Percentiles rank a stretch among this genome's conserved stretches.
Conservation (phyloP, 1,140 invertebrate genomes). For the Drosophila sturtevanti region DNA sequence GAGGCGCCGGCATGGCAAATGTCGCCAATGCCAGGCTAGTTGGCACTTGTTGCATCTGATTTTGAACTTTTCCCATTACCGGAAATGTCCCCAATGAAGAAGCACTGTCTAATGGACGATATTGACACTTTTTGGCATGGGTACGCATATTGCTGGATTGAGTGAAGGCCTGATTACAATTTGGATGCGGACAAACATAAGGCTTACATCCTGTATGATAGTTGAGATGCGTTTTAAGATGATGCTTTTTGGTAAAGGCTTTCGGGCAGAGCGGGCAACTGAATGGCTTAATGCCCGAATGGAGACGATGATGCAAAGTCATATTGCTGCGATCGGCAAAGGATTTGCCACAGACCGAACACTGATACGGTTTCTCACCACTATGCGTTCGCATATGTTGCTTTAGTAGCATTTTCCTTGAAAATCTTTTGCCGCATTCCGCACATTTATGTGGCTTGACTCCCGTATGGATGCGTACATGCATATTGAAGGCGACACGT, state of each 20-base stretch:
- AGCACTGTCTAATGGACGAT: slow-evolving; percentile 62
- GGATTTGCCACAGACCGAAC: slow-evolving; percentile 80
- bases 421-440: slow-evolving; percentile 93
- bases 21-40: slow-evolving; percentile 36
- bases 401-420: slow-evolving; percentile 91
- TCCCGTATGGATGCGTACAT: slow-evolving; percentile 90
- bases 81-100: slow-evolving; percentile 22
- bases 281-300: slow-evolving; percentile 93
- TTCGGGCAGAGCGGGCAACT: slow-evolving; percentile 92
- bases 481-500: slow-evolving; percentile 92
- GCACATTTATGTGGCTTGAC: slow-evolving; percentile 93
- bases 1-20: slow-evolving; percentile 42
- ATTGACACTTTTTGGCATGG: slow-evolving; percentile 88
- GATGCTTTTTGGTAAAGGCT: slow-evolving; percentile 93
- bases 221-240: slow-evolving; percentile 92
- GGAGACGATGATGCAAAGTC: slow-evolving; percentile 90
- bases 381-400: slow-evolving; percentile 91
- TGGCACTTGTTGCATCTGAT: slow-evolving; percentile 28
- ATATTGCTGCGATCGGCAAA: slow-evolving; percentile 92
- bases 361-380: slow-evolving; percentile 81
- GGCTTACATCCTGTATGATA: slow-evolving; percentile 91
- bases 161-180: slow-evolving; percentile 89
- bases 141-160: slow-evolving; percentile 92
- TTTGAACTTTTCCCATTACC: slow-evolving; percentile 26
- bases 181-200: slow-evolving; percentile 88